phyloP scores from a whole-genome alignment of 1,140 invertebrate genomes.

The Zaprionus ornatus region DNA sequence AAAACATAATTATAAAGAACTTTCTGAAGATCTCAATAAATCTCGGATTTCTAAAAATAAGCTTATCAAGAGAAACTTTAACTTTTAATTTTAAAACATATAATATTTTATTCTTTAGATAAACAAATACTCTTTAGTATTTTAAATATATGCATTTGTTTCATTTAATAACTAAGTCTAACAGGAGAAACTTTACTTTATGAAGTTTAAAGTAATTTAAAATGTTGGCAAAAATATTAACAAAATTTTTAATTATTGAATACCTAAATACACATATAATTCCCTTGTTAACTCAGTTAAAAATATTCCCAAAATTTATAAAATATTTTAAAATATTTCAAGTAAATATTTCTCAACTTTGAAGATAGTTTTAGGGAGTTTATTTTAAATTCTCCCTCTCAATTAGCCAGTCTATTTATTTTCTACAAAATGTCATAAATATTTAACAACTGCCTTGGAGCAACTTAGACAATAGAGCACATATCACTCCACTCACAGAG shows the following conservation, averaged over 20 bases:
- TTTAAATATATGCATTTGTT: too few relatives aligned
- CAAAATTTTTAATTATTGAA: neutral
- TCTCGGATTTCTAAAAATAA: neutral
- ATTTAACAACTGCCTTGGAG: neutral
- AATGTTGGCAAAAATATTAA: neutral
- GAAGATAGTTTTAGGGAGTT: too few relatives aligned
- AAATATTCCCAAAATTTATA: neutral
- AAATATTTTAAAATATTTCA: neutral
- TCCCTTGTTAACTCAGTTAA: too few relatives aligned
- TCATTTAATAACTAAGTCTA: too few relatives aligned
- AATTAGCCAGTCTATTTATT: neutral
- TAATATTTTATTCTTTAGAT: neutral
- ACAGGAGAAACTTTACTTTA: too few relatives aligned
- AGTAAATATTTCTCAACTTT: too few relatives aligned
- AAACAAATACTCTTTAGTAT: neutral
- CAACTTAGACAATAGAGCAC: neutral
- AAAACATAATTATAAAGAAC: neutral
- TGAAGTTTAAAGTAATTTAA: neutral
- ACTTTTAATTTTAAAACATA: neutral
- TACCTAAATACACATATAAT: too few relatives aligned
- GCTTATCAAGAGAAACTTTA: neutral
- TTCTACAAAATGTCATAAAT: neutral
- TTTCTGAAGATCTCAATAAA: neutral
- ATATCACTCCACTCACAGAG: neutral
- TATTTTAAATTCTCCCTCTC: too few relatives aligned